Evolutionary conservation across 2,888 invertebrate species (phyloP).

Genomic region (Tenthredo livida): DNA sequence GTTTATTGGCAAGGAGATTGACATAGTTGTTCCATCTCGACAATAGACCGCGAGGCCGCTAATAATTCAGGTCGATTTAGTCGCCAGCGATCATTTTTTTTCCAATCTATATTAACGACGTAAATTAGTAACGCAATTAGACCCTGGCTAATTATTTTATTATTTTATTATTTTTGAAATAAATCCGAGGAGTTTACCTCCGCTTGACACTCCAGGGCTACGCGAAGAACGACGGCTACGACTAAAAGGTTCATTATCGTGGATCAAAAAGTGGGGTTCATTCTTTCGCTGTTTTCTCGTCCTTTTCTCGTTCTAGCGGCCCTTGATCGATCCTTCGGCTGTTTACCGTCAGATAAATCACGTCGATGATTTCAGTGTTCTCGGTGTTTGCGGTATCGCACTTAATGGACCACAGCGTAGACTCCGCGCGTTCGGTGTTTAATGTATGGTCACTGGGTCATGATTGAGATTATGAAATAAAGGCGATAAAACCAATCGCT

Average conservation of each 20-base stretch:
- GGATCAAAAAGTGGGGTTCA: background rate
- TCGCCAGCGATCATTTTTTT: background rate
- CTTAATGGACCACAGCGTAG: background rate
- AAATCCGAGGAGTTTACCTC: background rate
- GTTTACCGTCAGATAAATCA: slow-evolving; percentile 6
- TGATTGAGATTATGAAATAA: background rate
- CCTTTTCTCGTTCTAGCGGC: background rate
- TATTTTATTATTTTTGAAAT: background rate
- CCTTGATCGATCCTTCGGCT: background rate
- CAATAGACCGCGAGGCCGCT: background rate
- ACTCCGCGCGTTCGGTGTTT: background rate
- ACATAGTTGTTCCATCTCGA: background rate
- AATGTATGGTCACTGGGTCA: background rate
- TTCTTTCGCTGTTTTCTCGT: background rate
- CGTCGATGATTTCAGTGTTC: background rate
- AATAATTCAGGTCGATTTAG: background rate
- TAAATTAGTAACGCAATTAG: background rate
- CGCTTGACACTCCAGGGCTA: background rate
- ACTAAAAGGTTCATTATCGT: background rate
- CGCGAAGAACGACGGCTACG: background rate
- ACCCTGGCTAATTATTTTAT: too few species aligned
- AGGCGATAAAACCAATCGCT: background rate
- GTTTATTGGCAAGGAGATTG: background rate
- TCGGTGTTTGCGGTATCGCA: background rate
- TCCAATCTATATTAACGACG: background rate